Conservation (phyloP, 1,140 invertebrate species). For the Solenopsis invicta region DNA sequence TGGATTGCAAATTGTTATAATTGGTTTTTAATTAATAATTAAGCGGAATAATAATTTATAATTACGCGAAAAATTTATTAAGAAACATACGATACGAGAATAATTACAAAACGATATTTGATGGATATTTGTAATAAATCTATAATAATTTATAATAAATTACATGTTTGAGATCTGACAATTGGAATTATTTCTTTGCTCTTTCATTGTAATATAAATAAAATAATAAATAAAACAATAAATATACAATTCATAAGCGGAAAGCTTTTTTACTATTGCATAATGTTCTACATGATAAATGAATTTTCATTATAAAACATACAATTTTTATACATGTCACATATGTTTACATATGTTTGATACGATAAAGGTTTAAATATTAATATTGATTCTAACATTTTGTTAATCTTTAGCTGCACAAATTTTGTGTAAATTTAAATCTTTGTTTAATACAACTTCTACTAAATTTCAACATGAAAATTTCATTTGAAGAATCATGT, state of each 20-base stretch:
- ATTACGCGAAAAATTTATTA: constrained; percentile 15
- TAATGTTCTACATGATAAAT: neutral
- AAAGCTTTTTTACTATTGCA: no score
- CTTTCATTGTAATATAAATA: neutral
- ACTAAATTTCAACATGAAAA: neutral
- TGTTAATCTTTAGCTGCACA: neutral
- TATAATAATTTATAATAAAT: neutral
- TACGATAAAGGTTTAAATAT: neutral
- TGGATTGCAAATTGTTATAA: neutral
- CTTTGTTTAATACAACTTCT: neutral
- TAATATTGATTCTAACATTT: neutral
- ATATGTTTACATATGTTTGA: neutral
- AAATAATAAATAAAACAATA: neutral
- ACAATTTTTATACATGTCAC: neutral
- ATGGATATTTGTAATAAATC: neutral
- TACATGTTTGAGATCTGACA: neutral
- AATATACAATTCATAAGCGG: neutral
- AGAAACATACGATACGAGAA: neutral
- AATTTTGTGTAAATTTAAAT: neutral
- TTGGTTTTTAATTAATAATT: constrained; percentile 11
- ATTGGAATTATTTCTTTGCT: constrained; percentile 3
- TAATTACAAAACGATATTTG: neutral
- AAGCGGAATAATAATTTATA: neutral
- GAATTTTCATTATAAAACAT: neutral
- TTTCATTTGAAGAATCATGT: neutral